Base-by-base conservation (phyloP, 2,888 invertebrate species). In the Drosophila mettleri region DNA sequence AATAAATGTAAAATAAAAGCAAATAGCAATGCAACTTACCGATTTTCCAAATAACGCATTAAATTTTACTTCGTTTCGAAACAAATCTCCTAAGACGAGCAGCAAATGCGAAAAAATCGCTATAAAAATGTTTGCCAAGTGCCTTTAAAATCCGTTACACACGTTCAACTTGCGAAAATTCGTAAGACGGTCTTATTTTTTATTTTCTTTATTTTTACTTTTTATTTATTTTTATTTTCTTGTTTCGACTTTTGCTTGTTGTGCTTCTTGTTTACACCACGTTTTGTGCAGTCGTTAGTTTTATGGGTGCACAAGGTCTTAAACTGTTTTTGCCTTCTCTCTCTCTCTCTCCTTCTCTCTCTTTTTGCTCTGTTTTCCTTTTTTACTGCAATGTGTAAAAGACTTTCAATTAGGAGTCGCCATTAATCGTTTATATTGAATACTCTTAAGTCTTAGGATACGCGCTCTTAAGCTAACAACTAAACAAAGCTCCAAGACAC, bases 91-190 rank as follows among this genome's bases (percentile, higher is more conserved):
- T 18, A 22, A 22, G 12, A 14, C 31, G 20, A 18, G 43, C 39
- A 54, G 48, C 65, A 41, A 64, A 64, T 45, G 58, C 54, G 38
- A 45, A 60, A 38, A 41, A 18, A 46, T 36, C 38, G 46, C 67
- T 65, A 59, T 67, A 45, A 51, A 71, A 80, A 46, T 53, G 57
- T 71, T 67, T 69, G 60, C 74, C 20, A 64, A 71, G 65, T 75
- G 46, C 52, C 53, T 55, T 55, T 43, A 58, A 73, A 76, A 62
- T 76, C 67, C 81, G 73, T 78, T 83, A 75, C 59, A 65, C 75
- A 60, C 70, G 69, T 16, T 75, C 46, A 78, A 73, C 67, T 74
- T 77, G 75, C 71, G 73, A 74, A 80, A 80, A 81, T 84, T 73
- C 70, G 59, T 78, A 63, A 65, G 75, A 69, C 36, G 78, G 53